Evolutionary conservation across 2,888 invertebrate species (phyloP), one percentile per base, ranked within the genome.

Genomic region (Noctuana brunneofusca): DNA sequence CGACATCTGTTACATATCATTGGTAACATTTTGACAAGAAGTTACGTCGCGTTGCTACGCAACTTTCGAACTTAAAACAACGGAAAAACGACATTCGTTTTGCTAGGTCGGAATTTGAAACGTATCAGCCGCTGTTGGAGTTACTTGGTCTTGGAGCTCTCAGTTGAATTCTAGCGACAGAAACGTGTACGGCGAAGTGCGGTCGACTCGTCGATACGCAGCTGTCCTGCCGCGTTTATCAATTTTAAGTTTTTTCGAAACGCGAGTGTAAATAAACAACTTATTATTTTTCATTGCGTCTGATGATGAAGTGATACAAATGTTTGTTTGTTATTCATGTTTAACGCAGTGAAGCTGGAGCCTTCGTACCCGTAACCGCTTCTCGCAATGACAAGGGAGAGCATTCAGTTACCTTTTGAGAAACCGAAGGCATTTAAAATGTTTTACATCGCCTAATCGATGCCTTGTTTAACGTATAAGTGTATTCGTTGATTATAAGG

Each of bases 161-260:
- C 72, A 73, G 71, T 63, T 24, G 52, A 70, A 71, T 69, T 73
- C 75, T 70, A 78, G 81, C 82, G 82, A 77, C 88, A 88, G 89
- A 90, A 90, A 90, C 91, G 91, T 90, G 90, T 89, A 88, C 80
- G 90, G 82, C 91, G 91, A 90, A 90, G 91, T 90, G 91, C 90
- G 90, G 81, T 91, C 91, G 91, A 84, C 86, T 89, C 85, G 91
- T 89, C 90, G 89, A 87, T 87, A 77, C 90, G 90, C 88, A 87
- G 87, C 83, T 89, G 87, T 89, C 87, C 80, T 79, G 78, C 84
- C 86, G 87, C 86, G 80, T 78, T 89, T 87, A 84, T 84, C 87
- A 87, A 80, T 81, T 86, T 80, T 38, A 78, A 85, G 85, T 87
- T 88, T 88, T 86, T 77, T 76, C 87, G 86, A 85, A 88, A 84